Conservation (phyloP, 2,797 vertebrate species). For the Acrossocheilus wenchowensis region DNA sequence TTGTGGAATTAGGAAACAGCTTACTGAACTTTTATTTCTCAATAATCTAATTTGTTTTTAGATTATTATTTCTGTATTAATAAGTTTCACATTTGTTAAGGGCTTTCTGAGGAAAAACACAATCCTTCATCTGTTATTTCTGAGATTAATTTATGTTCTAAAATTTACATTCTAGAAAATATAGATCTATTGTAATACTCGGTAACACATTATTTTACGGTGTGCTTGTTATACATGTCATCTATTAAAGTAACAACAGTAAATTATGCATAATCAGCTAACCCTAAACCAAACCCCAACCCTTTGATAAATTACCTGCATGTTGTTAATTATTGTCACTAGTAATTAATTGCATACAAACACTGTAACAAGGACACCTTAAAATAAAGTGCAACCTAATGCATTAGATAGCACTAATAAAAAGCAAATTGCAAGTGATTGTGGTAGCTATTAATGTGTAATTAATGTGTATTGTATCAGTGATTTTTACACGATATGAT, state of each 20-base stretch:
- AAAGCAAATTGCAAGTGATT: not conserved
- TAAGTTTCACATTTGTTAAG: not conserved
- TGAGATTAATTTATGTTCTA: not conserved
- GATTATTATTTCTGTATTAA: not conserved
- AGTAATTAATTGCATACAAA: not conserved
- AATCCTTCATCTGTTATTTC: no score
- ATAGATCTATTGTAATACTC: not conserved
- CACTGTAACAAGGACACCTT: not conserved
- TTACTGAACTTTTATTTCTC: not conserved
- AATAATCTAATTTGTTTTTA: not conserved
- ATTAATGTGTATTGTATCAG: not conserved
- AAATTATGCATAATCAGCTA: not conserved
- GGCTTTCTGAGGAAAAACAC: not conserved
- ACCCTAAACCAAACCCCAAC: not conserved
- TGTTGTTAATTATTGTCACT: not conserved
- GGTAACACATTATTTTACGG: not conserved
- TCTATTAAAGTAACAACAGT: not conserved
- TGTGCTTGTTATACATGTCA: not conserved
- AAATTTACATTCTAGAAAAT: not conserved
- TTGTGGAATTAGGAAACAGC: not conserved
- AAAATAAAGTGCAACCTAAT: not conserved
- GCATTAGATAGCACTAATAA: not conserved
- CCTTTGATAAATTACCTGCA: not conserved
- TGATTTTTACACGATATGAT: not conserved
- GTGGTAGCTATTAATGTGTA: not conserved